Conservation (phyloP, 2,888 invertebrate genomes). For the Meta bourneti region DNA sequence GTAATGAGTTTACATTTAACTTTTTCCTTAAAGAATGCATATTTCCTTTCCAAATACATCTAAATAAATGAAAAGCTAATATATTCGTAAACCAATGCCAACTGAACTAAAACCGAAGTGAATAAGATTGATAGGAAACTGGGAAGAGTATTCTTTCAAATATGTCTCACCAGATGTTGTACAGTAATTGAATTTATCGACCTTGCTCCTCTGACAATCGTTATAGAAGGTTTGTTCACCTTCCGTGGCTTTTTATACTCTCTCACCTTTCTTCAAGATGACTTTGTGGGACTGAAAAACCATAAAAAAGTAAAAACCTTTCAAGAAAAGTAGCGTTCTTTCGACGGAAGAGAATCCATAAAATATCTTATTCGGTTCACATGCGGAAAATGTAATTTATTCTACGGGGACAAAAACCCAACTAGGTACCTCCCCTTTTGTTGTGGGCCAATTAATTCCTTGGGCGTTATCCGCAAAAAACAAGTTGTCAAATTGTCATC, state of each 20-base stretch:
- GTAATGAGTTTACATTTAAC: not conserved
- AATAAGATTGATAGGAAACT: not conserved
- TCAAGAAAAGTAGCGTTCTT: not conserved
- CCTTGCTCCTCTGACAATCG: not conserved
- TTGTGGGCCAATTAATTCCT: not conserved
- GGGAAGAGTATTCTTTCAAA: not conserved
- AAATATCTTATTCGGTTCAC: not conserved
- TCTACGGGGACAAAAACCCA: not conserved
- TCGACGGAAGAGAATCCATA: not conserved
- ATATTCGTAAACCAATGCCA: not conserved
- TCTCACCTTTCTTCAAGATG: not conserved
- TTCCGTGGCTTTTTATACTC: not conserved
- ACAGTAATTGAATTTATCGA: not conserved
- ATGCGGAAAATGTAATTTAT: not conserved
- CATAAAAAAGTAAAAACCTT: not conserved
- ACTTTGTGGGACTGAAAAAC: not conserved
- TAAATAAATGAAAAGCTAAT: not conserved
- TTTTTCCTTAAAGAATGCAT: not conserved
- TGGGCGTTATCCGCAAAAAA: not conserved
- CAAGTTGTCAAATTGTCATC: not conserved
- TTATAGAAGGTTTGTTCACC: not conserved
- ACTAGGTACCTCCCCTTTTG: not conserved
- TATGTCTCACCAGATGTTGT: not conserved
- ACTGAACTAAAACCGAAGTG: not conserved
- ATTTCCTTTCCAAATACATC: not conserved